Percentiles rank a stretch among this genome's conserved stretches.
Conservation (phyloP, 2,113 vertebrate genomes). For the Corydoras maculifer region DNA sequence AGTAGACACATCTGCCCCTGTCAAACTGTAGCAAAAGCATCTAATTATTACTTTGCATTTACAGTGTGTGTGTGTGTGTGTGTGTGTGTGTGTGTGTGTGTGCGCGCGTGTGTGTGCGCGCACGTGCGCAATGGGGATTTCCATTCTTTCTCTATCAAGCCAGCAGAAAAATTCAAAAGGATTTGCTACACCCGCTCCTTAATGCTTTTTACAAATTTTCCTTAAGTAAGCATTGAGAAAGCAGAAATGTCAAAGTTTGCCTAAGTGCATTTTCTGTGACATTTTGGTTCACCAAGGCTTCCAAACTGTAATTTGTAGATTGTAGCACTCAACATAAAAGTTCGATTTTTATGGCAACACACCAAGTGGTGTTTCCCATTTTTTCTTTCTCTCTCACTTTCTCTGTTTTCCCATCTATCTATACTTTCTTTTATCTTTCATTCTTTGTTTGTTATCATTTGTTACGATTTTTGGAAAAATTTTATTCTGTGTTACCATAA, state of each 20-base stretch:
- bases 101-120: constrained; percentile 6
- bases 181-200: neutral
- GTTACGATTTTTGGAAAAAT: too few species aligned
- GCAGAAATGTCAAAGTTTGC: constrained; percentile 21
- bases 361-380: neutral
- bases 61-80: constrained; percentile 27
- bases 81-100: constrained; percentile 21
- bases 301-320: constrained; percentile 17
- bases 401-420: too few species aligned
- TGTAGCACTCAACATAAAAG: neutral
- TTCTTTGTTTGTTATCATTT: too few species aligned
- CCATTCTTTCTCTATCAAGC: constrained; percentile 10
- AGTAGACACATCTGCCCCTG: constrained; percentile 31
- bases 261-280: constrained; percentile 13
- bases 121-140: constrained; percentile 30
- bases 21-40: constrained; percentile 23
- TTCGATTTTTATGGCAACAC: constrained; percentile 13
- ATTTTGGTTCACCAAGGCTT: neutral
- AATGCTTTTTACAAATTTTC: constrained; percentile 6
- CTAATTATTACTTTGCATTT: constrained; percentile 31
- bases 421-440: too few species aligned
- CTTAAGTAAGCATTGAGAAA: neutral
- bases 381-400: too few species aligned
- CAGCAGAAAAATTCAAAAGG: too few species aligned
- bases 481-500: too few species aligned